Percentiles rank a stretch among this genome's conserved stretches.
Evolutionary conservation across 2,113 vertebrate species (phyloP).

Genomic region (Lophius piscatorius): DNA sequence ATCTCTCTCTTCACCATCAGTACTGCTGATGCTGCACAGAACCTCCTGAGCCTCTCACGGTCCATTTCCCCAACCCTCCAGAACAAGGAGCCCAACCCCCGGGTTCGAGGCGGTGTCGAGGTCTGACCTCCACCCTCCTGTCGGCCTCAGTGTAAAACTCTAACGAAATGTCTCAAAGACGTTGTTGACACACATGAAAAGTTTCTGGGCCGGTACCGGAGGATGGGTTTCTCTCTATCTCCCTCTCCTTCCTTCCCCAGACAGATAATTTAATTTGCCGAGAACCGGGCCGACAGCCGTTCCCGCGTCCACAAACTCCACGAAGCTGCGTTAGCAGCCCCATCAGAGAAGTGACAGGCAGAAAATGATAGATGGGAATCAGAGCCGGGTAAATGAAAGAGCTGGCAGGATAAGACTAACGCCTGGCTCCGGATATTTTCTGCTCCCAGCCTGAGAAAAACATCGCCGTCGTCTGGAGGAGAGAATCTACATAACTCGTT

Average conservation of each 20-base stretch:
- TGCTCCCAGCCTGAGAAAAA: constrained; percentile 34
- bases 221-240: constrained; percentile 12
- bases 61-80: too few relatives aligned
- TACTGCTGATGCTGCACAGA: too few relatives aligned
- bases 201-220: too few relatives aligned
- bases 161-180: too few relatives aligned
- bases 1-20: too few relatives aligned
- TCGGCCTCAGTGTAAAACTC: too few relatives aligned
- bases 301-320: constrained; percentile 74
- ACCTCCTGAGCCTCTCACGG: too few relatives aligned
- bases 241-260: constrained; percentile 22
- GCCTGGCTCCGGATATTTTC: constrained; percentile 50
- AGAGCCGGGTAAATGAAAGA: constrained; percentile 58
- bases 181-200: too few relatives aligned
- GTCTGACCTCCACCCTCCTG: too few relatives aligned
- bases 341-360: constrained; percentile 60
- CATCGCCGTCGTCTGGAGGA: constrained; percentile 46
- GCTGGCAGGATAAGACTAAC: constrained; percentile 35
- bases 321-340: constrained; percentile 69
- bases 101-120: too few relatives aligned
- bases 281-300: constrained; percentile 34
- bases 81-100: too few relatives aligned
- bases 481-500: constrained; percentile 72
- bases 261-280: constrained; percentile 70
- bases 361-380: constrained; percentile 65